A percentile compares a stretch with the other conserved stretches of the same genome.
Evolutionary conservation across 1,140 invertebrate genomes (phyloP).

Genomic region (Drosophila truncata): DNA sequence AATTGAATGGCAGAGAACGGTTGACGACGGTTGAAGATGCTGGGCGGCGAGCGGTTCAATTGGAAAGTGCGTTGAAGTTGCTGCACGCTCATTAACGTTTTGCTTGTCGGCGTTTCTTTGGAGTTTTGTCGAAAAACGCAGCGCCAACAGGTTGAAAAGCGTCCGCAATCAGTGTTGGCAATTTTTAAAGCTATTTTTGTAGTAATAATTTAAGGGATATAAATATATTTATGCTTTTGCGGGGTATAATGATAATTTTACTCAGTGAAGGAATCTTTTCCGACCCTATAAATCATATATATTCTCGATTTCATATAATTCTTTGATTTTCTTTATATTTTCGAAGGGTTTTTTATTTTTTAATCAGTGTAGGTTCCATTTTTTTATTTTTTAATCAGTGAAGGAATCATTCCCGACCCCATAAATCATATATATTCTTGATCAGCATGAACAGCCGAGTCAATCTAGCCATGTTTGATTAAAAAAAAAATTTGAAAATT

Average conservation of each 20-base stretch:
- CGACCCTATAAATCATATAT: not conserved
- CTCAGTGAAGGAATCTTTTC: not conserved
- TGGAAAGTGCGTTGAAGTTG: conserved; percentile 63
- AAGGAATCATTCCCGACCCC: too few relatives aligned
- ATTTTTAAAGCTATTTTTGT: too few relatives aligned
- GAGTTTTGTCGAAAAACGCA: conserved; percentile 46
- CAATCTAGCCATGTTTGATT: too few relatives aligned
- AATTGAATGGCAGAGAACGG: conserved; percentile 14
- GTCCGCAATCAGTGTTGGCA: conserved; percentile 15
- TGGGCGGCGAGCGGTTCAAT: conserved; percentile 47
- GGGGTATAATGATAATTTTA: not conserved
- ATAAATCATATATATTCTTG: too few relatives aligned
- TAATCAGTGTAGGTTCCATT: too few relatives aligned
- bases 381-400: too few relatives aligned
- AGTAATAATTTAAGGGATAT: too few relatives aligned
- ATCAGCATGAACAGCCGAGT: too few relatives aligned
- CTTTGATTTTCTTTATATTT: too few relatives aligned
- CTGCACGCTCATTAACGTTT: conserved; percentile 75
- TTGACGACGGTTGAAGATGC: conserved; percentile 36
- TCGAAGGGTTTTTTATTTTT: too few relatives aligned
- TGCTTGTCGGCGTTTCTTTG: conserved; percentile 73
- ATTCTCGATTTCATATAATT: too few relatives aligned
- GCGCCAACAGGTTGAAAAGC: conserved; percentile 74
- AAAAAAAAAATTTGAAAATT: too few relatives aligned
- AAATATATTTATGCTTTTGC: not conserved